Evolutionary conservation across 2,113 vertebrate genomes (phyloP), one percentile per base, ranked within the genome.

Genomic region (Chaetorhynchus papuensis): DNA sequence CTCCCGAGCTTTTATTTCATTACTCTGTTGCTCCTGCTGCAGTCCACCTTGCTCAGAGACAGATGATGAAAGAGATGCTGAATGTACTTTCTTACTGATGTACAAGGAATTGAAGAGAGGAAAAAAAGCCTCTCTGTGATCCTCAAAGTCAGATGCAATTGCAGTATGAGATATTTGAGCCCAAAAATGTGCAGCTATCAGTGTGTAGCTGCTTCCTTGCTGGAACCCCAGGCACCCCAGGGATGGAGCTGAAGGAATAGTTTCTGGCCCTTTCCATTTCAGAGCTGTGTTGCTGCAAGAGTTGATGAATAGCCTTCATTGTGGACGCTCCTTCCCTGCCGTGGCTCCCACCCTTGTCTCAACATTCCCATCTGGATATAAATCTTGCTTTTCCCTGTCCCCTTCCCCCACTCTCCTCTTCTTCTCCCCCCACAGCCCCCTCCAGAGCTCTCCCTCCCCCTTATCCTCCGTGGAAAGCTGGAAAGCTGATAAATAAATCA

Each of bases 281-380:
- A 90, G 95, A 90, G 90, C 96, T 56, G 54, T 71, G 79, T 27
- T 97, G 82, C 90, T 80, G 69, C 78, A 54, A 63, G 70, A 33
- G 83, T 90, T 97, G 93, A 97, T 98, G 97, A 97, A 97, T 98
- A 94, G 79, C 94, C 80, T 91, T 93, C 97, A 97, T 98, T 98
- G 96, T 98, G 93, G 96, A 95, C 35, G 9, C 37, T 93, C 85
- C 65, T 87, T 94, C 91, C 93, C 83, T 89, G 96, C 90, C 3
- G 35, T 7, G 87, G 91, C 91, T 89, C 90, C 94, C 93, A 94
- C 94, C 94, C 96, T 94, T 93, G 89, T 95, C 96, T 96, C 93
- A 95, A 83, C 95, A 93, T 97, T 97, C 91, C 94, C 92, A 86
- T 95, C 90, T 94, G 93, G 93, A 96, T 95, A 97, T 97, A 97